phyloP scores from a whole-genome alignment of 30 jellyfish, hydroid and myxozoan genomes.

The Aurelia sp. region DNA sequence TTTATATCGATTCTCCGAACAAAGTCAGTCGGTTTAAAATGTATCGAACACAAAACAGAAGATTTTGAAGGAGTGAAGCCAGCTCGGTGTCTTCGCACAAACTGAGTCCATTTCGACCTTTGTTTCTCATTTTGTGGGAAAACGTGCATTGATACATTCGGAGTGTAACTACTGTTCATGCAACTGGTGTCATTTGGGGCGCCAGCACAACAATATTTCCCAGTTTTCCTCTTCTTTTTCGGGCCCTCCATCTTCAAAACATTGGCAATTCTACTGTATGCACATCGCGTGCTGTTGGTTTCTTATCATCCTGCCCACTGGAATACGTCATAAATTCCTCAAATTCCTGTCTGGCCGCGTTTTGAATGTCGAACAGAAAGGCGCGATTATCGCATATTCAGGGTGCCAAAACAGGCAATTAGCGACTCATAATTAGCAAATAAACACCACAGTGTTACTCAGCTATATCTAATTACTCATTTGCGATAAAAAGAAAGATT shows the following conservation, averaged over 20 bases:
- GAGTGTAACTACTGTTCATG: slow-evolving; percentile 16
- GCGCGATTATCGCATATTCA: too few species aligned
- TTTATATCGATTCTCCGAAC: slow-evolving; percentile 9
- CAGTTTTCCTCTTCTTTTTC: background rate
- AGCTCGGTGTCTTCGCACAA: slow-evolving; percentile 6
- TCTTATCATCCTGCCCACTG: background rate
- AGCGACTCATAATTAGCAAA: too few species aligned
- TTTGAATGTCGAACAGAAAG: too few species aligned
- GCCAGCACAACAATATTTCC: slow-evolving; percentile 31
- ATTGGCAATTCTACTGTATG: background rate
- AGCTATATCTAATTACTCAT: background rate
- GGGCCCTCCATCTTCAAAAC: slow-evolving; percentile 2
- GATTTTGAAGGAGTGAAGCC: background rate
- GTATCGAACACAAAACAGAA: background rate
- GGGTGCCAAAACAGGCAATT: too few species aligned
- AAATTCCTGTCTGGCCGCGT: too few species aligned
- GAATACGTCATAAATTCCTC: too few species aligned
- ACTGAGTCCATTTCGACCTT: background rate
- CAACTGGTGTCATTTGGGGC: slow-evolving; percentile 37
- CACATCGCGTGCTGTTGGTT: too few species aligned
- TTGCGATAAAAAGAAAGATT: background rate
- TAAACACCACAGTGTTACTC: background rate
- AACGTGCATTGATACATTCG: slow-evolving; percentile 7
- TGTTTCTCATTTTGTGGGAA: slow-evolving; percentile 16
- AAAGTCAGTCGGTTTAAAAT: slow-evolving; percentile 3